Evolutionary conservation across 2,797 vertebrate genomes (phyloP).

Genomic region (Artibeus jamaicensis): DNA sequence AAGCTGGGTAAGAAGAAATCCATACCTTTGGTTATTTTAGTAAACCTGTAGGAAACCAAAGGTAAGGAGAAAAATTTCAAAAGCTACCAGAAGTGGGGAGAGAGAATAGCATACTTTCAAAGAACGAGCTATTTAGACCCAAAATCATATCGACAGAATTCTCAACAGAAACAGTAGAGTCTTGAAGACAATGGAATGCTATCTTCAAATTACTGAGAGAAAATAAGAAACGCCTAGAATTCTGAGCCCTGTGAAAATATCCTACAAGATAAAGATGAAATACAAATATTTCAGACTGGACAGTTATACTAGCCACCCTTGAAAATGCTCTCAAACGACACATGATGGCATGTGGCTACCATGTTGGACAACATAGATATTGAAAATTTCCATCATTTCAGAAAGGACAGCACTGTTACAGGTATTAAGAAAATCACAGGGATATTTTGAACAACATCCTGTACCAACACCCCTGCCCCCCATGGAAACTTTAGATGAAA

Average conservation of each 20-base stretch:
- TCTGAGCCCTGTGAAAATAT: neutral
- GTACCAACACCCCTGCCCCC: rapidly evolving
- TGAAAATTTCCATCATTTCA: neutral
- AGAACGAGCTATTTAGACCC: neutral
- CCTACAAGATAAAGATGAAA: neutral
- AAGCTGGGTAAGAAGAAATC: neutral
- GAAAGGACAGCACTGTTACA: neutral
- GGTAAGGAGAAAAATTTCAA: neutral
- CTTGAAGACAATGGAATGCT: neutral
- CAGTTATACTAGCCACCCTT: neutral
- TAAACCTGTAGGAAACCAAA: neutral
- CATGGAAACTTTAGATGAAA: neutral
- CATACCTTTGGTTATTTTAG: neutral
- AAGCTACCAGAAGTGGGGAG: neutral
- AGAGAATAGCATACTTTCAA: neutral
- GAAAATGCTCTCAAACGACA: neutral
- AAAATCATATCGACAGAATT: neutral
- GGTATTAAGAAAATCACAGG: neutral
- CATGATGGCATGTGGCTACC: neutral
- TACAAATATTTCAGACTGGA: neutral
- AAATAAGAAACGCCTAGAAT: neutral
- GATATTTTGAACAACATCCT: neutral
- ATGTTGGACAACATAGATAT: neutral
- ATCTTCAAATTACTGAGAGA: neutral
- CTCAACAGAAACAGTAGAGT: neutral